Evolutionary conservation across 2,888 invertebrate species (phyloP).

Genomic region (Petrolisthes manimaculis): DNA sequence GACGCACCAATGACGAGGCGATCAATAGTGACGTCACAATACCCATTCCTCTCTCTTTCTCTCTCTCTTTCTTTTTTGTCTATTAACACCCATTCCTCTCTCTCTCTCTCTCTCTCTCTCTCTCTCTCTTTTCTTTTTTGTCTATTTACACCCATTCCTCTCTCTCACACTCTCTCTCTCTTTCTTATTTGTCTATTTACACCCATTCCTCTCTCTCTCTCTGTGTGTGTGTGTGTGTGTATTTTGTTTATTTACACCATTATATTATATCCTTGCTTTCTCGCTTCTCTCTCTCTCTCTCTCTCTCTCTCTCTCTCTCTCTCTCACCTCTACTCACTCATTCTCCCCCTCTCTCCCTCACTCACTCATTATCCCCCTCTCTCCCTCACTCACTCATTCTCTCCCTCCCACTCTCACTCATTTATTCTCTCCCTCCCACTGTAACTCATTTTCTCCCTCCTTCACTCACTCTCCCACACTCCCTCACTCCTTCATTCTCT

Average conservation of each 20-base stretch:
- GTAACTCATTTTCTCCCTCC: not conserved
- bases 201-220: not conserved
- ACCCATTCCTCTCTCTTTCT: not conserved
- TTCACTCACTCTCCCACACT: not conserved
- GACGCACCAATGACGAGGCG: constrained; percentile 43
- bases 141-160: not conserved
- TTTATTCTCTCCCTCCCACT: not conserved
- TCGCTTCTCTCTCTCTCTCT: not conserved
- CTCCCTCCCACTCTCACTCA: not conserved
- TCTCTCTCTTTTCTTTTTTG: not conserved
- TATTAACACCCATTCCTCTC: not conserved
- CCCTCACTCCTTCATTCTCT: not conserved
- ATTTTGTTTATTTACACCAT: not conserved
- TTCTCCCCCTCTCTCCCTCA: not conserved
- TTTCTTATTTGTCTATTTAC: not conserved
- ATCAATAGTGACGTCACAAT: constrained; percentile 40
- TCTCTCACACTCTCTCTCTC: constrained; percentile 15
- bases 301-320: not conserved
- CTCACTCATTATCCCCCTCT: not conserved
- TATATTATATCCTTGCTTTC: not conserved
- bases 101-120: not conserved
- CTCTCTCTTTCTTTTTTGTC: not conserved
- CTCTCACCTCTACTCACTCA: not conserved
- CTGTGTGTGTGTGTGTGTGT: no score
- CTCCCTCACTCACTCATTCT: not conserved